Base-by-base conservation (phyloP, 2,888 invertebrate genomes). In the Melanostoma mellinum region DNA sequence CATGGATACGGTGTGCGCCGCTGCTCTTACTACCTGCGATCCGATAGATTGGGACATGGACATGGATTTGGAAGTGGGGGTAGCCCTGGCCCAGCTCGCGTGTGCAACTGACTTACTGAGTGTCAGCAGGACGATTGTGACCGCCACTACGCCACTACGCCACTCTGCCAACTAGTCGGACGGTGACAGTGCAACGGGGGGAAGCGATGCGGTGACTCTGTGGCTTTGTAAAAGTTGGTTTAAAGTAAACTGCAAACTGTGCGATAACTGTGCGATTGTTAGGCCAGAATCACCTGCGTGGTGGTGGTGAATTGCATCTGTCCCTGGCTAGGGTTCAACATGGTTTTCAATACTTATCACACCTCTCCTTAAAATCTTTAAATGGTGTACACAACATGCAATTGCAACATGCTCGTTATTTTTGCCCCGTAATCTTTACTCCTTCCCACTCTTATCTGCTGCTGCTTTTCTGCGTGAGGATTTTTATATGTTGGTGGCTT, bases 301-400 rank as follows among this genome's bases (percentile, higher is more conserved):
- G 65, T 20, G 20, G 20, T 20, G 20, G 20, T 67, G 84, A 75
- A 84, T 78, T 71, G 84, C 84, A 84, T 84, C 84, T 84, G 84
- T 67, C 79, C 67, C 69, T 67, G 71, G 71, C 69, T 63, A 74
- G 55, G 74, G 84, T 79, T 75, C 79, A 84, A 84, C 84, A 84
- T 84, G 74, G 84, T 65, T 84, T 79, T 79, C 84, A 79, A 75
- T 84, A 84, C 84, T 84, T 84, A 84, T 84, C 84, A 84, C 84
- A 79, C 84, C 84, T 84, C 84, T 79, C 71, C 84, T 79, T 84
- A 84, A 84, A 84, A 84, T 84, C 84, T 84, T 74, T 84, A 84
- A 84, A 84, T 84, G 84, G 84, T 84, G 84, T 84, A 84, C 84
- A 84, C 84, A 84, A 84, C 84, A 84, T 84, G 79, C 84, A 84